Evolutionary conservation across 1,140 invertebrate species (phyloP).

Genomic region (Orius insidiosus): DNA sequence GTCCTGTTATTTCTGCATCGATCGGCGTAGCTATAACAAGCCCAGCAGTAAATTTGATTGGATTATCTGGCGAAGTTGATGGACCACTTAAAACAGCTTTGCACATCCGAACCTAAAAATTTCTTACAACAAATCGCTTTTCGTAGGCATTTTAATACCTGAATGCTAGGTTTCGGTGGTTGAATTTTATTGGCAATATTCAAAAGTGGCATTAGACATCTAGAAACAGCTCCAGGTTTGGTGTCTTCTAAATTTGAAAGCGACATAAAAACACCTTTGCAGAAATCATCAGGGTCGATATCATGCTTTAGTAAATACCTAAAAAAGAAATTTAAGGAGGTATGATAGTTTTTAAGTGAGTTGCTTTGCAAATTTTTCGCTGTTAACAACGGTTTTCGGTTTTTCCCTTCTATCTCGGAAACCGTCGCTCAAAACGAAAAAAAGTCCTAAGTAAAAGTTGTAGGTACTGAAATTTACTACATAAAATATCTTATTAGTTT

Average conservation of each 20-base stretch:
- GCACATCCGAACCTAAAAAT: constrained; percentile 48
- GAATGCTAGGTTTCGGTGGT: constrained; percentile 41
- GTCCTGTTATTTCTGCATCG: constrained; percentile 68
- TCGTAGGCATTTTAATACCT: constrained; percentile 22
- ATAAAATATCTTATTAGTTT: too few species aligned
- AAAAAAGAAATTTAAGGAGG: constrained; percentile 10
- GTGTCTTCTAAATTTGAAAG: constrained; percentile 60
- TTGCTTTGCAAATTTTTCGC: background rate
- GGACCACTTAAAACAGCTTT: constrained; percentile 72
- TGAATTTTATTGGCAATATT: constrained; percentile 36
- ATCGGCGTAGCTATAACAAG: constrained; percentile 69
- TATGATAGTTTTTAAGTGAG: too few species aligned
- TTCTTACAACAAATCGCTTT: background rate
- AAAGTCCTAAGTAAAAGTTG: too few species aligned
- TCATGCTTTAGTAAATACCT: constrained; percentile 29
- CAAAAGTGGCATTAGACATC: constrained; percentile 64
- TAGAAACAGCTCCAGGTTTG: constrained; percentile 67
- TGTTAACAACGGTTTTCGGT: constrained; percentile 14
- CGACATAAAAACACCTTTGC: constrained; percentile 56
- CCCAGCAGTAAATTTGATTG: constrained; percentile 85
- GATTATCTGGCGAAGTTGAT: constrained; percentile 58
- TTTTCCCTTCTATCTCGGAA: constrained; percentile 25
- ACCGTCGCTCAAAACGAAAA: too few species aligned
- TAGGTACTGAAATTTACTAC: too few species aligned
- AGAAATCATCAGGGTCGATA: constrained; percentile 56